These are phyloP conservation scores for Trichogramma evanescens DNA, from an alignment of 2,888 invertebrate species.

Conservation along the genomic window DNA sequence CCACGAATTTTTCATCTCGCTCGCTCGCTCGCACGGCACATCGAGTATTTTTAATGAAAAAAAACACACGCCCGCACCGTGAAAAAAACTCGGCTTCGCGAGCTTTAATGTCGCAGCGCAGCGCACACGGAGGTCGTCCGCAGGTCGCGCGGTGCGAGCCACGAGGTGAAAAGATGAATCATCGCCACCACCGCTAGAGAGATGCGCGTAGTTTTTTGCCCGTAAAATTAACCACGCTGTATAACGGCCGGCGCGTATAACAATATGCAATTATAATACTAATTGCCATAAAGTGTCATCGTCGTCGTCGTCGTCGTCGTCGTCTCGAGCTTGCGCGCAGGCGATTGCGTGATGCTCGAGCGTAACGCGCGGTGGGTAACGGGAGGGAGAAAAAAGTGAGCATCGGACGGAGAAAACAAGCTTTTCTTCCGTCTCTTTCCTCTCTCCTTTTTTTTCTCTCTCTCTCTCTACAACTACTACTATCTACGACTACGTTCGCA, in stretches of 20 bases:
- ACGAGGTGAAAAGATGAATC: too few species aligned
- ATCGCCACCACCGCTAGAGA: too few species aligned
- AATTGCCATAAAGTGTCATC: slow-evolving; percentile 15
- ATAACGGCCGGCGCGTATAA: background rate
- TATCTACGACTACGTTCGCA: background rate
- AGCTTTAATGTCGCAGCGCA: too few species aligned
- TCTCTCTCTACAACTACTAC: background rate
- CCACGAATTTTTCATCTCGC: too few species aligned
- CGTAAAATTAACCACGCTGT: slow-evolving; percentile 7
- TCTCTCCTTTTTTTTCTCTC: background rate
- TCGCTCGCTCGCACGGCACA: too few species aligned
- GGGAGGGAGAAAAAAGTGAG: background rate
- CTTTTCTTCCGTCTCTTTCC: slow-evolving; percentile 10
- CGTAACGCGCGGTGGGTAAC: background rate
- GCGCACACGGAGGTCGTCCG: too few species aligned
- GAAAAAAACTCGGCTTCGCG: too few species aligned
- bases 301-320: background rate
- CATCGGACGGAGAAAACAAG: background rate
- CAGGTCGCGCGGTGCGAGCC: too few species aligned
- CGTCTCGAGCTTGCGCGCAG: background rate
- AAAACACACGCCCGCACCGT: too few species aligned
- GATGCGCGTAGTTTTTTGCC: background rate
- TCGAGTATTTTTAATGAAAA: too few species aligned
- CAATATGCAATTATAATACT: slow-evolving; percentile 21
- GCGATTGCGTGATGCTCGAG: background rate